Conservation (phyloP, 2,797 vertebrate genomes). For the Spizella passerina region DNA sequence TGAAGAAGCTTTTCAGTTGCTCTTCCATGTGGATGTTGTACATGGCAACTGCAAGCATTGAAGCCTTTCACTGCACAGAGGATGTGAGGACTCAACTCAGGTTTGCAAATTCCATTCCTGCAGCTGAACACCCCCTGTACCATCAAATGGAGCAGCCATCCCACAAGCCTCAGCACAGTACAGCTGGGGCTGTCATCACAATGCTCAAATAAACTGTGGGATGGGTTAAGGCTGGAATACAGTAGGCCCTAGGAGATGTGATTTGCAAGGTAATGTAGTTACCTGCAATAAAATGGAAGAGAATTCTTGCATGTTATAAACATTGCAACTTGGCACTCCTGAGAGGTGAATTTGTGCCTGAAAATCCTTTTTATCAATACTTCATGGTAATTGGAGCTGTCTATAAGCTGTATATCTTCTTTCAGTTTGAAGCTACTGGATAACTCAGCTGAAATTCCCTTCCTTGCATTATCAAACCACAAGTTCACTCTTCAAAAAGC, state of each 20-base stretch:
- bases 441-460: not conserved
- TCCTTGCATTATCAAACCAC: not conserved
- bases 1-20: not conserved
- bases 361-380: not conserved
- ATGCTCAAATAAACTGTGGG: not conserved
- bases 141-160: not conserved
- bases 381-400: not conserved
- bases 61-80: not conserved
- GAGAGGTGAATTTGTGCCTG: not conserved
- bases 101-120: not conserved
- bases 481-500: not conserved
- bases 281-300: not conserved
- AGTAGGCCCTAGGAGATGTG: not conserved
- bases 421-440: not conserved
- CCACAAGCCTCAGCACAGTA: not conserved
- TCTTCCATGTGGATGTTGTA: not conserved
- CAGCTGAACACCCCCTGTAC: not conserved
- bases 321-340: not conserved
- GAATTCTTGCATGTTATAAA: not conserved
- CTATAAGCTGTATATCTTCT: not conserved
- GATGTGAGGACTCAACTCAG: not conserved
- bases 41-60: not conserved
- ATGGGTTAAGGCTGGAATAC: not conserved
- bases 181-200: not conserved
- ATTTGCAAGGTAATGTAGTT: not conserved